phyloP scores from a whole-genome alignment of 2,113 vertebrate species.

The Grammomys surdaster region DNA sequence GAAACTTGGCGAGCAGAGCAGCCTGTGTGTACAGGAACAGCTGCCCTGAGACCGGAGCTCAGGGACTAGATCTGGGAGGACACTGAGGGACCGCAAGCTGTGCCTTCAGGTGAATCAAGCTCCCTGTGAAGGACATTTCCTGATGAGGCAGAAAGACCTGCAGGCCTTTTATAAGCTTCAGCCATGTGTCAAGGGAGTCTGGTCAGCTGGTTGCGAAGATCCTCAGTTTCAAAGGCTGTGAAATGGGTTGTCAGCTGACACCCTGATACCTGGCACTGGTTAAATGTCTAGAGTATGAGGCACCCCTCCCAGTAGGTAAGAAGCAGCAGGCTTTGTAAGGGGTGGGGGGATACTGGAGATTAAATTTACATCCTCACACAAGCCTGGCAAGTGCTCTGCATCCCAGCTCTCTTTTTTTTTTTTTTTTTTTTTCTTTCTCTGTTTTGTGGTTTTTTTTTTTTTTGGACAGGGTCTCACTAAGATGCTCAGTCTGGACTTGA shows the following conservation, averaged over 20 bases:
- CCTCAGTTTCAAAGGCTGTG: not conserved
- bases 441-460: not conserved
- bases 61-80: not conserved
- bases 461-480: not conserved
- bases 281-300: rapidly evolving
- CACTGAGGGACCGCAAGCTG: rapidly evolving
- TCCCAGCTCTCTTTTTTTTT: not conserved
- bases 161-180: not conserved
- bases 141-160: not conserved
- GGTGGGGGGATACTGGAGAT: no score
- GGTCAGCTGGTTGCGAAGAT: not conserved
- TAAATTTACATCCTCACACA: not conserved
- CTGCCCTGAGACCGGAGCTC: not conserved
- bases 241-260: not conserved
- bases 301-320: not conserved
- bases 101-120: rapidly evolving
- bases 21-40: not conserved
- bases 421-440: not conserved
- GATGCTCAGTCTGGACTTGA: not conserved
- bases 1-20: conserved; percentile 68
- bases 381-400: not conserved
- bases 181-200: rapidly evolving
- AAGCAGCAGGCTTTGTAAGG: not conserved
- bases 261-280: not conserved
- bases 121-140: not conserved